phyloP scores from a whole-genome alignment of 2,113 vertebrate species.

The Rhinogobius similis region DNA sequence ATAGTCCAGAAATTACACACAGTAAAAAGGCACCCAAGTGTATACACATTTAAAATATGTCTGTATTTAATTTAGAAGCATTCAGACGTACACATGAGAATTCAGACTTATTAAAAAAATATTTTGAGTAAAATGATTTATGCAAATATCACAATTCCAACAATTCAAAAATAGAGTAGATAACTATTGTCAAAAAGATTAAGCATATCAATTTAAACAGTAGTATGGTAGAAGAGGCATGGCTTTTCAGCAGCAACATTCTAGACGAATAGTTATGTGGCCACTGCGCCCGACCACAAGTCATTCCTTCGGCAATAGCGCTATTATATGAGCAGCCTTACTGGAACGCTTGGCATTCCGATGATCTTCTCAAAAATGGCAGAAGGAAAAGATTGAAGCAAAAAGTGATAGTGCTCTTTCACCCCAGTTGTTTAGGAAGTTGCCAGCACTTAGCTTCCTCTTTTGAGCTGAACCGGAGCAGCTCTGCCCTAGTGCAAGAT shows the following conservation, averaged over 20 bases:
- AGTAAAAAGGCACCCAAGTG: constrained; percentile 49
- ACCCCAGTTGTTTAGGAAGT: constrained; percentile 65
- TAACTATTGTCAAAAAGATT: neutral
- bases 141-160: neutral
- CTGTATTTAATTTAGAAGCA: constrained; percentile 35
- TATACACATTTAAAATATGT: constrained; percentile 42
- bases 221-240: neutral
- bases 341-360: constrained; percentile 74
- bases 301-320: constrained; percentile 73
- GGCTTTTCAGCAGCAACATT: constrained; percentile 57
- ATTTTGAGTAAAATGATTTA: neutral
- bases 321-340: constrained; percentile 67
- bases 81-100: constrained; percentile 17
- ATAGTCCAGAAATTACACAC: constrained; percentile 75
- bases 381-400: constrained; percentile 44
- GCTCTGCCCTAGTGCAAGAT: constrained; percentile 56
- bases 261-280: constrained; percentile 71
- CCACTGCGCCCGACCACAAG: constrained; percentile 61
- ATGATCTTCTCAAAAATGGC: constrained; percentile 65
- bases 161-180: neutral
- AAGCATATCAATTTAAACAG: neutral
- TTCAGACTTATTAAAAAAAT: neutral
- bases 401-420: constrained; percentile 61
- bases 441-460: constrained; percentile 63
- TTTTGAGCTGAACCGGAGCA: constrained; percentile 52